phyloP scores from a whole-genome alignment of 2,888 invertebrate species.

The Heteropelma amictum region DNA sequence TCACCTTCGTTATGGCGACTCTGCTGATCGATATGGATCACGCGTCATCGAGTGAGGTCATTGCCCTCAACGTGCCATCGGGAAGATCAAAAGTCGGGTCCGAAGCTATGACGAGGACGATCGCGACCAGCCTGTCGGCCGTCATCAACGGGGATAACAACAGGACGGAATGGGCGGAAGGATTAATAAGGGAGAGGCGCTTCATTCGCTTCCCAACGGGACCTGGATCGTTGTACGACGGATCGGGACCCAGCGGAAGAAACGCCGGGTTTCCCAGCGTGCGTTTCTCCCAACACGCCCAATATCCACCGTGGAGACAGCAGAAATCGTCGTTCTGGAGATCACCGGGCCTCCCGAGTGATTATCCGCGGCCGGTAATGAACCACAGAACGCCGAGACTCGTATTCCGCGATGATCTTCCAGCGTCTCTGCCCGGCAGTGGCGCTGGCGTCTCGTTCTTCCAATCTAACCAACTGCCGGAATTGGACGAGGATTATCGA shows the following conservation, averaged over 20 bases:
- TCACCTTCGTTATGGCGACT: constrained; percentile 65
- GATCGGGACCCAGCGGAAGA: constrained; percentile 52
- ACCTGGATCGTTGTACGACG: constrained; percentile 66
- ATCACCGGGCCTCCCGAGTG: constrained; percentile 52
- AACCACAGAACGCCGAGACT: constrained; percentile 74
- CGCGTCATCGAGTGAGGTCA: constrained; percentile 37
- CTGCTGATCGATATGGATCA: constrained; percentile 44
- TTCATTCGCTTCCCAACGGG: constrained; percentile 71
- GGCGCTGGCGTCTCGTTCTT: constrained; percentile 70
- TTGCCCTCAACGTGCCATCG: constrained; percentile 40
- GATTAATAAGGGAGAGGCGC: constrained; percentile 61
- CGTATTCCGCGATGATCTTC: constrained; percentile 75
- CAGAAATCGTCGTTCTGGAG: constrained; percentile 74
- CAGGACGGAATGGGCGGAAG: constrained; percentile 37
- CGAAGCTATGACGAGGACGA: constrained; percentile 5
- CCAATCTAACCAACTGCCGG: constrained; percentile 74
- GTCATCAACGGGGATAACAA: constrained; percentile 21
- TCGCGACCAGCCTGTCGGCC: too few species aligned
- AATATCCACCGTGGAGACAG: constrained; percentile 71
- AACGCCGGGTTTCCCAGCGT: constrained; percentile 57
- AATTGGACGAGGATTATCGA: constrained; percentile 73
- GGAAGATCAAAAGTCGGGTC: constrained; percentile 36
- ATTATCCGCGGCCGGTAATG: constrained; percentile 71
- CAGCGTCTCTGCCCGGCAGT: constrained; percentile 65
- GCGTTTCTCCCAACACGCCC: constrained; percentile 61